A percentile compares a stretch with the other conserved stretches of the same genome.
phyloP scores from a whole-genome alignment of 1,140 invertebrate species.

The Neodiprion pinetum region DNA sequence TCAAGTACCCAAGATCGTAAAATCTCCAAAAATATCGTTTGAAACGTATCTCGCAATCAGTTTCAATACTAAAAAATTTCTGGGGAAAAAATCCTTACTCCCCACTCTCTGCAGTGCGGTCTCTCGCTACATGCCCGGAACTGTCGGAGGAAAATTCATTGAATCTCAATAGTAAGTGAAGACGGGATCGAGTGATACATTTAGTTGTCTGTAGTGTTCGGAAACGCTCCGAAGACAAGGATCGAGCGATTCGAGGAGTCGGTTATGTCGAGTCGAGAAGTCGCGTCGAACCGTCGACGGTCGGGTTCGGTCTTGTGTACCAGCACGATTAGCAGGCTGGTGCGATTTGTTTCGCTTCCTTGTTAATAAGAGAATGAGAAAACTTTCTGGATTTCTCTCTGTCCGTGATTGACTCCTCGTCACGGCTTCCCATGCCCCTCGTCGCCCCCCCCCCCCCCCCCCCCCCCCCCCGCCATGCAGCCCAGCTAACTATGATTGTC shows the following conservation, averaged over 20 bases:
- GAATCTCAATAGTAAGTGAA: no score
- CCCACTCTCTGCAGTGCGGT: no score
- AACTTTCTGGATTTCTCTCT: constrained; percentile 7
- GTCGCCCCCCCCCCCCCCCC: neutral
- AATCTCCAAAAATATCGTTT: constrained; percentile 1
- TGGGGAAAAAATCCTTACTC: no score
- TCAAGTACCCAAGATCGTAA: neutral
- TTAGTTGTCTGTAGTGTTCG: no score
- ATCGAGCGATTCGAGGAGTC: no score
- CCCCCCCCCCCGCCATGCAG: neutral
- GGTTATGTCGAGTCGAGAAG: neutral
- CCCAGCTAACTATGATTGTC: neutral
- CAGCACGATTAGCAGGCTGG: constrained; percentile 55
- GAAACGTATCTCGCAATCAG: neutral
- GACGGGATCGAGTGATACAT: no score
- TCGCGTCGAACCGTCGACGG: neutral
- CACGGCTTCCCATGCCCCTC: neutral
- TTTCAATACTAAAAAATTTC: no score
- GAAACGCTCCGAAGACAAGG: no score
- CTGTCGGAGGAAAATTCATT: no score
- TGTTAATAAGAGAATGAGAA: constrained; percentile 56
- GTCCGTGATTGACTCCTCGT: neutral
- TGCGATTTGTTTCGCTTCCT: constrained; percentile 63
- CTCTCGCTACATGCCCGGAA: no score
- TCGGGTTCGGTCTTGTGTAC: constrained; percentile 37